A percentile compares a stretch with the other conserved stretches of the same genome.
These are phyloP conservation scores for Epinephelus cyanopodus DNA, from an alignment of 2,113 vertebrate genomes.

Conservation along the genomic window DNA sequence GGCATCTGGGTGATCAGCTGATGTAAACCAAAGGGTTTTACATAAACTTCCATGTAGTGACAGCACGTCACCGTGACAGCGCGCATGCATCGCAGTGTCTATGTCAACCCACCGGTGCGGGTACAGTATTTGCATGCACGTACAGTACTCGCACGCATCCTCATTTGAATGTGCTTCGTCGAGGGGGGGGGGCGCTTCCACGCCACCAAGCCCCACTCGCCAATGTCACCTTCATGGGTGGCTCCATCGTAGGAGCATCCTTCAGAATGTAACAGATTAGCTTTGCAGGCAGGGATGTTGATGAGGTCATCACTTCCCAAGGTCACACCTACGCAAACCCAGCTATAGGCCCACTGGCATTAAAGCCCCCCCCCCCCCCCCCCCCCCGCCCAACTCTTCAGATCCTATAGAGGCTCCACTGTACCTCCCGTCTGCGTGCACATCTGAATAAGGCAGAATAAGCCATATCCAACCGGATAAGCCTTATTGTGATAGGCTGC, in stretches of 20 bases:
- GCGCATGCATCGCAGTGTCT: not conserved
- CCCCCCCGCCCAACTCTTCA: constrained; percentile 46
- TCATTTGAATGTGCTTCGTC: constrained; percentile 44
- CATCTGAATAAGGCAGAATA: constrained; percentile 65
- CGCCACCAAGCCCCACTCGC: constrained; percentile 51
- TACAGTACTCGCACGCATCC: constrained; percentile 13
- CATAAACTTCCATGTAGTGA: constrained; percentile 30
- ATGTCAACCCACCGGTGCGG: not conserved
- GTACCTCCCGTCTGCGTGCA: constrained; percentile 47
- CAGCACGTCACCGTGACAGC: not conserved
- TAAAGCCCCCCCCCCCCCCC: constrained; percentile 44
- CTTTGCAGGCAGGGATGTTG: constrained; percentile 81
- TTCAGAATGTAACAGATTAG: constrained; percentile 83
- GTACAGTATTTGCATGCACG: constrained; percentile 40
- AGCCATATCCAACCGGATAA: constrained; percentile 58
- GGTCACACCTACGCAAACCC: constrained; percentile 75
- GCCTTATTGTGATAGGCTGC: constrained; percentile 45
- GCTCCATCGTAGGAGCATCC: constrained; percentile 79
- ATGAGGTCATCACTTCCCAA: constrained; percentile 84
- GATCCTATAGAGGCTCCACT: constrained; percentile 51
- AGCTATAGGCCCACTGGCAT: constrained; percentile 53
- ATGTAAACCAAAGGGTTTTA: not conserved
- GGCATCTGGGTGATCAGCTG: constrained; percentile 13
- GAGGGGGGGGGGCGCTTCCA: constrained; percentile 44
- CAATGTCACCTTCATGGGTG: constrained; percentile 84